Percentiles rank a stretch among this genome's conserved stretches.
Evolutionary conservation across 2,797 vertebrate species (phyloP).

Genomic region (Harpagifer antarcticus): DNA sequence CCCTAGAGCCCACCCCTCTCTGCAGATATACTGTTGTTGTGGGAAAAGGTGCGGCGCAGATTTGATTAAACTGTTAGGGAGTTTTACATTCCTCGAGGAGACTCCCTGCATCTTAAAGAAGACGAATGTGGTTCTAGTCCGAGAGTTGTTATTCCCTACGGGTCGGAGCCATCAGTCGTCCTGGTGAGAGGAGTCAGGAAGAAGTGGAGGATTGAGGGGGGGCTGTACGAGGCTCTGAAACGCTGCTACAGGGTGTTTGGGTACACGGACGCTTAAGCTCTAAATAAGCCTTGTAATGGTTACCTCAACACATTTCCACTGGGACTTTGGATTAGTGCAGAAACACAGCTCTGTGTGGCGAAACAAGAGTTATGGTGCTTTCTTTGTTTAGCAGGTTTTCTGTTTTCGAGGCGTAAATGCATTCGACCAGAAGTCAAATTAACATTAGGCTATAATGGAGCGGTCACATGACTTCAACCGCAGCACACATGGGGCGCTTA

Average conservation of each 20-base stretch:
- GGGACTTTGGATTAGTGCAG: neutral
- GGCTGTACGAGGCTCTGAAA: constrained; percentile 18
- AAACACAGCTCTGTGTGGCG: neutral
- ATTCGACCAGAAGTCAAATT: too few species aligned
- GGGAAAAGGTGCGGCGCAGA: constrained; percentile 33
- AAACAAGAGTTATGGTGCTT: too few species aligned
- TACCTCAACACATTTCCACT: neutral
- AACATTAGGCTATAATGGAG: too few species aligned
- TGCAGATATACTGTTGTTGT: constrained; percentile 38
- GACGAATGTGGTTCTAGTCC: constrained; percentile 50
- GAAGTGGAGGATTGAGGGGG: constrained; percentile 17
- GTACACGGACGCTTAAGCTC: too few species aligned
- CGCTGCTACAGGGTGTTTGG: too few species aligned
- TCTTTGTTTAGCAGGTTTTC: too few species aligned
- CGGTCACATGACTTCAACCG: too few species aligned
- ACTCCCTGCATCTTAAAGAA: constrained; percentile 46
- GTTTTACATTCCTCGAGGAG: constrained; percentile 68
- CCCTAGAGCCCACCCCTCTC: constrained; percentile 18
- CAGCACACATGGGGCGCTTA: too few species aligned
- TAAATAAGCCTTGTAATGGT: neutral
- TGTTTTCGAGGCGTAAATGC: too few species aligned
- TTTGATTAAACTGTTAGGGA: constrained; percentile 67
- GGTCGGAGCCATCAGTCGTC: constrained; percentile 69
- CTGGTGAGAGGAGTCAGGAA: constrained; percentile 17
- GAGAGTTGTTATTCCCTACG: constrained; percentile 45